Evolutionary conservation across 1,140 invertebrate species (phyloP), one percentile per base, ranked within the genome.

Genomic region (Drosophila rufa): DNA sequence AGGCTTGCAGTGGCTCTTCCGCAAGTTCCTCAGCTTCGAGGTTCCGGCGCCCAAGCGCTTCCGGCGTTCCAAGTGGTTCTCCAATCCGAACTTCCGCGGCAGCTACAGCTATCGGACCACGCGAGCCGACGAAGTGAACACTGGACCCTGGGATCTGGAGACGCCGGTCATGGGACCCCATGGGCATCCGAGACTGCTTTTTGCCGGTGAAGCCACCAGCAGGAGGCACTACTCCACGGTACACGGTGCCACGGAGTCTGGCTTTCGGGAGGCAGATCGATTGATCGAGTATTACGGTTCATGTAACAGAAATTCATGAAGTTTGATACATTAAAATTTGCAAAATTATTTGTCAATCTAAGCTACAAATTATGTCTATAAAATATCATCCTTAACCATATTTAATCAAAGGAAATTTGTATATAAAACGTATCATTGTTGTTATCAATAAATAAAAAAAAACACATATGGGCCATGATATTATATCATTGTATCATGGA

Each of bases 171-270:
- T 65, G 27, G 75, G 53, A 8, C 36, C n/a, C 4, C 50, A 76
- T n/a, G 50, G 61, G 15, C 1, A 22, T 9, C 84, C 82, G 0
- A 46, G 84, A 1, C 91, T 95, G 8, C 75, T 96, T 2, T 96
- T 97, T 91, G 96, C 95, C 22, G 96, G 96, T 0, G 96, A 97
- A 93, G 96, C 96, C 1, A 95, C 96, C 1, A 95, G 95, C 57
- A 82, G 94, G 25, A 92, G 94, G 64, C 94, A 94, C 84, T 97
- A 95, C 85, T 96, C 95, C 3, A 96, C 96, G 0, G 97, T 96
- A 3, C 97, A 98, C 91, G 97, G 97, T 11, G 97, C 97, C 1
- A 92, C 97, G 2, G 95, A 96, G 92, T 94, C 95, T 14, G 97
- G 97, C 0, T 95, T 95, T 85, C 93, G 96, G 61, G 97, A 97